phyloP scores from a whole-genome alignment of 1,140 invertebrate species.

The Penaeus japonicus region DNA sequence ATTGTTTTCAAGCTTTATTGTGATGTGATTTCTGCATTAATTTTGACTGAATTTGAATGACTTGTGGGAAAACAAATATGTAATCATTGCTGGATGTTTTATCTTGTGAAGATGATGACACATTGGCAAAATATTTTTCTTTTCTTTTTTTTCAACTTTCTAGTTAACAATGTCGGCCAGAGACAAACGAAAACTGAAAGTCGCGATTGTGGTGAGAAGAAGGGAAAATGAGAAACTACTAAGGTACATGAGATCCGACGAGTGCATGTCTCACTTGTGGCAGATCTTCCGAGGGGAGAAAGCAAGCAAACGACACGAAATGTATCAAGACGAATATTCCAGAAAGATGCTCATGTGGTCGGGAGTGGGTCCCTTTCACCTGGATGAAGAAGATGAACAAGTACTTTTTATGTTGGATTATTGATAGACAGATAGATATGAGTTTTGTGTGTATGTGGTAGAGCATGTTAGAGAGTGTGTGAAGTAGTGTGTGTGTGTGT shows the following conservation, averaged over 20 bases:
- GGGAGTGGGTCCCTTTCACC: constrained; percentile 37
- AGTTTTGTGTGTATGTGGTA: background rate
- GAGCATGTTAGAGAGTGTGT: too few relatives aligned
- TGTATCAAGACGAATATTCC: constrained; percentile 23
- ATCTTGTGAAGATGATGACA: too few relatives aligned
- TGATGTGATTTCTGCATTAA: too few relatives aligned
- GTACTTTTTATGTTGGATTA: too few relatives aligned
- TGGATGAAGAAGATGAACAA: constrained; percentile 44
- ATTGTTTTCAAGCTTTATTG: too few relatives aligned
- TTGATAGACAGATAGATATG: background rate
- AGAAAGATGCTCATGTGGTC: constrained; percentile 25
- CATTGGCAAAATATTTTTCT: too few relatives aligned
- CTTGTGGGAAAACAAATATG: too few relatives aligned
- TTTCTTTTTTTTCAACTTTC: background rate
- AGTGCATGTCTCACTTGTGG: constrained; percentile 33
- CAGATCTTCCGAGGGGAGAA: constrained; percentile 29
- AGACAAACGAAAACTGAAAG: constrained; percentile 23
- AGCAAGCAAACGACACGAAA: constrained; percentile 18
- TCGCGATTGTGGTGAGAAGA: background rate
- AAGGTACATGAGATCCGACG: constrained; percentile 16
- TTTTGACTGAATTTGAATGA: too few relatives aligned
- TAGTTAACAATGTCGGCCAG: constrained; percentile 6
- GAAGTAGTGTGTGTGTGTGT: too few relatives aligned
- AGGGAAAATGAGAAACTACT: constrained; percentile 39
- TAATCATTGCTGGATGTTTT: too few relatives aligned